These are phyloP conservation scores for Odontocolon sp. DNA, from an alignment of 2,888 invertebrate species.

Conservation along the genomic window DNA sequence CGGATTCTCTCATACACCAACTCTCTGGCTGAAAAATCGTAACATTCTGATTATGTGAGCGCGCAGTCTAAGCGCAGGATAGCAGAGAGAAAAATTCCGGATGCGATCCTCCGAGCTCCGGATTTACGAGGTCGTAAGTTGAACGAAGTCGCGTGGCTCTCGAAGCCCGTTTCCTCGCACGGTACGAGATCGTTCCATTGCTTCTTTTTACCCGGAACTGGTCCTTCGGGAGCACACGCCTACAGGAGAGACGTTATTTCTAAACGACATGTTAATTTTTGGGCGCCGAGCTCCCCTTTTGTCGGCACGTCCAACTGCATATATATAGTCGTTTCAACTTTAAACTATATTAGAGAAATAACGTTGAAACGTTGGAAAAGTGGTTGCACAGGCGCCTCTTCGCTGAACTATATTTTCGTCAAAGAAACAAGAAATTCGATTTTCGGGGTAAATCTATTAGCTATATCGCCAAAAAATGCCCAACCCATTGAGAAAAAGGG, in stretches of 20 bases:
- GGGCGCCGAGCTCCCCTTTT: slow-evolving; percentile 40
- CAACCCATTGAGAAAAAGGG: slow-evolving; percentile 41
- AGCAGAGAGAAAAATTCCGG: slow-evolving; percentile 40
- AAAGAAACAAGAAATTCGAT: slow-evolving; percentile 3
- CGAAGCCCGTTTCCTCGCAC: slow-evolving; percentile 29
- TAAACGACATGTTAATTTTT: slow-evolving; percentile 59
- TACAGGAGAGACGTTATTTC: slow-evolving; percentile 47
- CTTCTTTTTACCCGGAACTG: slow-evolving; percentile 59
- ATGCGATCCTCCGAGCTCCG: slow-evolving; percentile 60
- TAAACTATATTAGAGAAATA: slow-evolving; percentile 24
- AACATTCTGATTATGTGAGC: slow-evolving; percentile 57
- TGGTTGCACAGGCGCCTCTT: slow-evolving; percentile 25
- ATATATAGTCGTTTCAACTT: neutral
- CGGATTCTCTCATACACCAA: slow-evolving; percentile 6
- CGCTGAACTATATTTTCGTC: slow-evolving; percentile 9
- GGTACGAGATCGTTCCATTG: slow-evolving; percentile 14
- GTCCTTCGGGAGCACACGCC: slow-evolving; percentile 54
- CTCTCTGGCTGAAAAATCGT: slow-evolving; percentile 40
- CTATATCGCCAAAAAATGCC: slow-evolving; percentile 29
- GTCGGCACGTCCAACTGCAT: slow-evolving; percentile 44
- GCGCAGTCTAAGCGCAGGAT: slow-evolving; percentile 11
- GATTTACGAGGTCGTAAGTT: slow-evolving; percentile 70
- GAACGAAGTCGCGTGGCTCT: slow-evolving; percentile 67
- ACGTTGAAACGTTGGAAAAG: neutral
- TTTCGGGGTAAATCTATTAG: slow-evolving; percentile 12